phyloP scores from a whole-genome alignment of 2,888 invertebrate species.

The Pomacea canaliculata region DNA sequence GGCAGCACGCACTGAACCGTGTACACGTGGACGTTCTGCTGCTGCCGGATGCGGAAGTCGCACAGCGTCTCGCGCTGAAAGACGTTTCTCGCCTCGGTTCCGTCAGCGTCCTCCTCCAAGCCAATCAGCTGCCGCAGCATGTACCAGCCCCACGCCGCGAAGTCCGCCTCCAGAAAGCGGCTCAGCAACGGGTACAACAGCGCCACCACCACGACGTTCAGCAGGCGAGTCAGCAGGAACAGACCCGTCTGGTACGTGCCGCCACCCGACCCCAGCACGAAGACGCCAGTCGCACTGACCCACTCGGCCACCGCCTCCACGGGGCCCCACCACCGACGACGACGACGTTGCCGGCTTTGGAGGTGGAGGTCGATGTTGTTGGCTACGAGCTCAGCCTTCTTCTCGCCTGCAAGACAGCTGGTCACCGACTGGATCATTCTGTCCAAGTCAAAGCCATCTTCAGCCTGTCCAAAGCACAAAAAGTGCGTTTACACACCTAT shows the following conservation, averaged over 20 bases:
- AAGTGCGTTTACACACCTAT: too few species aligned
- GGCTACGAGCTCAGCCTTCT: not conserved
- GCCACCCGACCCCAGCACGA: conserved; percentile 49
- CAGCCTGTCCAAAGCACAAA: conserved; percentile 30
- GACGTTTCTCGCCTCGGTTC: conserved; percentile 62
- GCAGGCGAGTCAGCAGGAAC: conserved; percentile 11
- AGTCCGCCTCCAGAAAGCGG: conserved; percentile 70
- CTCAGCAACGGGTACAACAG: conserved; percentile 57
- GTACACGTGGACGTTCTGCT: conserved; percentile 71
- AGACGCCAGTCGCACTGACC: conserved; percentile 70
- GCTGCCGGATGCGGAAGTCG: conserved; percentile 70
- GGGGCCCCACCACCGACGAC: conserved; percentile 70
- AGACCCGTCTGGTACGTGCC: conserved; percentile 24
- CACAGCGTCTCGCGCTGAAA: conserved; percentile 69
- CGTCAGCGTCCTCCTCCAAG: conserved; percentile 68
- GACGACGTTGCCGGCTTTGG: conserved; percentile 62
- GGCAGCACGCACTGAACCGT: conserved; percentile 70
- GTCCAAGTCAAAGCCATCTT: conserved; percentile 64
- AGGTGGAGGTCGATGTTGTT: conserved; percentile 63
- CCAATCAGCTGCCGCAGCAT: conserved; percentile 57
- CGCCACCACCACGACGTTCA: not conserved
- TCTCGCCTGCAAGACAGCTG: not conserved
- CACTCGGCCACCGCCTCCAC: conserved; percentile 71
- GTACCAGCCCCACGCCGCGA: conserved; percentile 69
- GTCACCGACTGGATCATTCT: conserved; percentile 69